Percentiles rank a stretch among this genome's conserved stretches.
phyloP scores from a whole-genome alignment of 2,113 vertebrate genomes.

The Xenopus borealis region DNA sequence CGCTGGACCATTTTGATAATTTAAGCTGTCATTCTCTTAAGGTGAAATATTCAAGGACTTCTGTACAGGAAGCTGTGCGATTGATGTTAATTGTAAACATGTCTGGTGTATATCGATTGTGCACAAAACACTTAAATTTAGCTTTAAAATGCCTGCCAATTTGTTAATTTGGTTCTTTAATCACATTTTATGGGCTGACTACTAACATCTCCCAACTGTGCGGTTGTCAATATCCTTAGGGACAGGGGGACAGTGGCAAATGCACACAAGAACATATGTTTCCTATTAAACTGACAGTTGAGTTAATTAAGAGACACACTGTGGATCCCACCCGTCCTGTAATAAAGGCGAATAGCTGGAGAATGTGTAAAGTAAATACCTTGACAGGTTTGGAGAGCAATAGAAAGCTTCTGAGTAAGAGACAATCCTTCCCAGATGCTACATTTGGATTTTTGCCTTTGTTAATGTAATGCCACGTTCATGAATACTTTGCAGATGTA shows the following conservation, averaged over 20 bases:
- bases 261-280: slow-evolving; percentile 27
- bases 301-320: not conserved
- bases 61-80: not conserved
- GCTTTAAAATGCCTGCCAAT: no score
- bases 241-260: no score
- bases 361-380: not conserved
- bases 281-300: slow-evolving; percentile 14
- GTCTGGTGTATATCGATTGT: no score
- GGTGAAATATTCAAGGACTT: slow-evolving; percentile 25
- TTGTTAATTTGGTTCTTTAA: no score
- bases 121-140: no score
- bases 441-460: not conserved
- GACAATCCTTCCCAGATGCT: slow-evolving; percentile 6
- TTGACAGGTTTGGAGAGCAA: slow-evolving; percentile 19
- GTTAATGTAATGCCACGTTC: not conserved
- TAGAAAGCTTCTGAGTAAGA: not conserved
- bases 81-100: no score
- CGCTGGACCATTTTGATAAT: slow-evolving; percentile 8
- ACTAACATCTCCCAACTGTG: no score
- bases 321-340: no score
- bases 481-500: not conserved
- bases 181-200: no score
- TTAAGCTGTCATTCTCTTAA: not conserved
- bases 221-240: no score
- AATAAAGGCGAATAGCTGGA: no score